phyloP scores from a whole-genome alignment of 92 coral and sea anemone species.

The Palythoa caribaeorum region DNA sequence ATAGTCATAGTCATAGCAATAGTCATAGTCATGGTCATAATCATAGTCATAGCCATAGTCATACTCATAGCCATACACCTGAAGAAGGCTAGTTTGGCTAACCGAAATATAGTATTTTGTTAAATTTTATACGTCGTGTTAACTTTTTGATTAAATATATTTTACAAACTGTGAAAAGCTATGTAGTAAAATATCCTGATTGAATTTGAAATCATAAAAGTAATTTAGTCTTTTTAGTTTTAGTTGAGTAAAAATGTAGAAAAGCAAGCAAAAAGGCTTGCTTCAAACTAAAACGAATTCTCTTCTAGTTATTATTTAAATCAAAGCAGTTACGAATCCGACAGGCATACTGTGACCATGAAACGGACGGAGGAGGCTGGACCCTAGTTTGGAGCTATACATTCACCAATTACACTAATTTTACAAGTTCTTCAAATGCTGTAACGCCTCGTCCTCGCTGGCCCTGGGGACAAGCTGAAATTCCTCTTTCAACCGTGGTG shows the following conservation, averaged over 20 bases:
- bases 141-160: too few species aligned
- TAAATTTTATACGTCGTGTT: too few species aligned
- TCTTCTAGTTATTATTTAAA: not conserved
- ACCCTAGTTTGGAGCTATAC: slow-evolving; percentile 47
- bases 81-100: too few species aligned
- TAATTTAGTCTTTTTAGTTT: too few species aligned
- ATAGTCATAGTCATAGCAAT: too few species aligned
- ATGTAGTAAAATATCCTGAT: too few species aligned
- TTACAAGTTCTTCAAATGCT: slow-evolving; percentile 22
- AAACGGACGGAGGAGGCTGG: slow-evolving; percentile 52
- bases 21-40: too few species aligned
- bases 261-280: not conserved
- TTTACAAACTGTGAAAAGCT: too few species aligned
- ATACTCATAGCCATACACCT: too few species aligned
- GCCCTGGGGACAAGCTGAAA: slow-evolving; percentile 35
- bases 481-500: slow-evolving; percentile 10
- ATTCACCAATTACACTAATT: slow-evolving; percentile 31
- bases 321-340: not conserved
- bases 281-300: not conserved
- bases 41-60: too few species aligned
- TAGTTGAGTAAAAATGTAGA: not conserved
- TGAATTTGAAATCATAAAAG: too few species aligned
- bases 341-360: slow-evolving; percentile 44
- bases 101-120: too few species aligned
- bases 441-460: slow-evolving; percentile 40